Evolutionary conservation across 1,140 invertebrate species (phyloP).

Genomic region (Habropoda laboriosa): DNA sequence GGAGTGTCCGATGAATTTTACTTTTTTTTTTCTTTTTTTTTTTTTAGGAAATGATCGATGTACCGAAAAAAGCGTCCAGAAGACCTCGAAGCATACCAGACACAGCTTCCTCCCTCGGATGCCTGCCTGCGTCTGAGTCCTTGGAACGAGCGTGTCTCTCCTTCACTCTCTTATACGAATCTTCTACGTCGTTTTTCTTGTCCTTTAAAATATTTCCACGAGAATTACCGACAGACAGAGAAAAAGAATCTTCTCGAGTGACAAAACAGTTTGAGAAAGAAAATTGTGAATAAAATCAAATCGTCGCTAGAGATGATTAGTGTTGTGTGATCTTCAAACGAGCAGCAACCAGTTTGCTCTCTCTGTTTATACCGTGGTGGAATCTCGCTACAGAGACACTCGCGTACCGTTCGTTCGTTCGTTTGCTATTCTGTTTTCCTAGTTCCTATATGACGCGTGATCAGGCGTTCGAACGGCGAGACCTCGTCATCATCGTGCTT

Average conservation of each 20-base stretch:
- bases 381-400: neutral
- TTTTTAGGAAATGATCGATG: conserved; percentile 31
- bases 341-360: neutral
- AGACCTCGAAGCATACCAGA: conserved; percentile 75
- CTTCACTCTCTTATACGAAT: neutral
- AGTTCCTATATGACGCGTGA: neutral
- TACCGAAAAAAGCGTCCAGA: conserved; percentile 73
- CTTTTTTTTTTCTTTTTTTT: neutral
- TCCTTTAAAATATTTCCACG: no score
- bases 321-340: neutral
- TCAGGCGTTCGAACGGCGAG: conserved; percentile 8
- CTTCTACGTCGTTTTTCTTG: neutral
- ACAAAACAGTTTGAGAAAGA: no score
- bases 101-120: neutral
- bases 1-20: neutral
- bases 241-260: no score
- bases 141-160: neutral
- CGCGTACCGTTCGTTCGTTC: neutral
- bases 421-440: neutral
- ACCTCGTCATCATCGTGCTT: conserved; percentile 13
- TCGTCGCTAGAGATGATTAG: neutral
- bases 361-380: neutral
- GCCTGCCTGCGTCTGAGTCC: neutral
- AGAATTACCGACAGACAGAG: no score
- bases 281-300: neutral